Evolutionary conservation across 2,797 vertebrate species (phyloP).

Genomic region (Megalops cyprinoides): DNA sequence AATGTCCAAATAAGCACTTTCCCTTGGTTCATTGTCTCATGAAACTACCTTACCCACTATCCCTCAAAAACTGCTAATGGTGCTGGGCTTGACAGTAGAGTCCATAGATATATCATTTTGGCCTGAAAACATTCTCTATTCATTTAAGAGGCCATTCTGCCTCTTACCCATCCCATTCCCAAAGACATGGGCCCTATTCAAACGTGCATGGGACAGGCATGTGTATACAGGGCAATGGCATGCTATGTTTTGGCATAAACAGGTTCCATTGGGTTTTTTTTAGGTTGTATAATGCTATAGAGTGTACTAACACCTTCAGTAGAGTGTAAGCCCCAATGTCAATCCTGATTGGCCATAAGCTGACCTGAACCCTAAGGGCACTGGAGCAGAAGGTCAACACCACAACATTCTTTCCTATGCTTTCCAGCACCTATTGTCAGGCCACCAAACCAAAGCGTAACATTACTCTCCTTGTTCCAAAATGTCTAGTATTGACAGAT

Average conservation of each 20-base stretch:
- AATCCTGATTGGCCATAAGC: slow-evolving; percentile 21
- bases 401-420: not conserved
- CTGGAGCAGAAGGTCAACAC: slow-evolving; percentile 24
- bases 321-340: not conserved
- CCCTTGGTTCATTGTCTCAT: not conserved
- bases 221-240: not conserved
- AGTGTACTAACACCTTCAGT: not conserved
- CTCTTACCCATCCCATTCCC: not conserved
- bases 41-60: not conserved
- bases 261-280: not conserved
- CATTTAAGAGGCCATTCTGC: not conserved
- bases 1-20: too few relatives aligned
- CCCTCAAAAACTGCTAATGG: not conserved
- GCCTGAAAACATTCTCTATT: not conserved
- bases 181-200: not conserved
- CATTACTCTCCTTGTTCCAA: not conserved
- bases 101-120: not conserved
- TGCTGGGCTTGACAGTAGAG: not conserved
- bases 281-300: not conserved
- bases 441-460: not conserved
- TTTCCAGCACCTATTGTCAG: not conserved
- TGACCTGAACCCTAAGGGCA: slow-evolving; percentile 8
- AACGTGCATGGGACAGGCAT: not conserved
- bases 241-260: not conserved
- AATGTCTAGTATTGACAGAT: slow-evolving; percentile 7